phyloP scores from a whole-genome alignment of 1,140 invertebrate species.

The Colletes latitarsis region DNA sequence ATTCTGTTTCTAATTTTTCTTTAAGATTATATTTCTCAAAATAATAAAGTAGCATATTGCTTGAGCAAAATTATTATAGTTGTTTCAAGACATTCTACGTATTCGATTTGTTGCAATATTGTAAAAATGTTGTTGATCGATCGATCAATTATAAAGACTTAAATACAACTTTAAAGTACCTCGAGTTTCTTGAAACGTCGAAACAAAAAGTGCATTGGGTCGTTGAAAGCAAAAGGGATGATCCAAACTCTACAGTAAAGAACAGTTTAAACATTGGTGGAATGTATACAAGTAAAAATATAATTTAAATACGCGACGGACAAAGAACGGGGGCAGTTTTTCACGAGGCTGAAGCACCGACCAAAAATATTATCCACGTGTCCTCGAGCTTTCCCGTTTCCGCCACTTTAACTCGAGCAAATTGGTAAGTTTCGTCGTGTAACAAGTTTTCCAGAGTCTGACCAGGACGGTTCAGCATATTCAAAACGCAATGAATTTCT shows the following conservation, averaged over 20 bases:
- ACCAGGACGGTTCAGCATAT: slow-evolving; percentile 6
- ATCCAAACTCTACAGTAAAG: background rate
- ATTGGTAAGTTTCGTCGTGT: slow-evolving; percentile 30
- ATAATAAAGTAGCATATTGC: no score
- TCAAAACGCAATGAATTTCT: slow-evolving; percentile 35
- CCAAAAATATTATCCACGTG: slow-evolving; percentile 22
- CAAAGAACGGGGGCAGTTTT: slow-evolving; percentile 10
- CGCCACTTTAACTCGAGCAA: slow-evolving; percentile 30
- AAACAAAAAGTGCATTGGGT: no score
- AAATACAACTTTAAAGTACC: no score
- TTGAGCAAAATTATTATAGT: no score
- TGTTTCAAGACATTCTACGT: no score
- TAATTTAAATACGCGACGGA: background rate
- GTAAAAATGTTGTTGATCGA: background rate
- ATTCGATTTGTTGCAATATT: no score
- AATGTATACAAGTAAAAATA: background rate
- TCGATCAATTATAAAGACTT: background rate
- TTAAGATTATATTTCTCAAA: no score
- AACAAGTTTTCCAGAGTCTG: slow-evolving; percentile 23
- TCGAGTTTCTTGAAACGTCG: background rate
- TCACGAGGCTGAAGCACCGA: background rate
- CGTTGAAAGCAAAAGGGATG: background rate
- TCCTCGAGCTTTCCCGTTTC: slow-evolving; percentile 13
- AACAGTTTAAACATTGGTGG: background rate
- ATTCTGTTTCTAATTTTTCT: no score